Conservation (phyloP, 2,797 vertebrate genomes). For the Bryconaethiops microstoma region DNA sequence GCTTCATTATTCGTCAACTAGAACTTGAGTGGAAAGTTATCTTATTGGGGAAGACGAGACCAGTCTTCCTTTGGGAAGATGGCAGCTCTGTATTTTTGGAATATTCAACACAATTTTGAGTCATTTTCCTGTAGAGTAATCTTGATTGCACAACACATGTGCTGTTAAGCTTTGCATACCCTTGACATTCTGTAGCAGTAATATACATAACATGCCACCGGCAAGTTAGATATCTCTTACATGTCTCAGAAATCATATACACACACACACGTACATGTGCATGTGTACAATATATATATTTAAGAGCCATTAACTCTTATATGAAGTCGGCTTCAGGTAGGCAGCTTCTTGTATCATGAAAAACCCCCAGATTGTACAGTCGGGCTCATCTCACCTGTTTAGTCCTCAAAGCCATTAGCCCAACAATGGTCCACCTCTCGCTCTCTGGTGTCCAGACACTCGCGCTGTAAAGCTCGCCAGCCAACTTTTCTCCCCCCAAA, state of each 20-base stretch:
- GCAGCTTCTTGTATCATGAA: neutral
- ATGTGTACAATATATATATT: neutral
- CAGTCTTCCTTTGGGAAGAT: too few relatives aligned
- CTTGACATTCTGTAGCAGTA: neutral
- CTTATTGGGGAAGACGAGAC: neutral
- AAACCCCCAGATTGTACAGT: conserved; percentile 4
- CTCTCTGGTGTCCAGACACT: conserved; percentile 55
- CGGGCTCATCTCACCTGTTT: conserved; percentile 36
- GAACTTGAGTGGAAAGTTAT: neutral
- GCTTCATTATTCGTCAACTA: neutral
- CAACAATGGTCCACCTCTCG: conserved; percentile 49
- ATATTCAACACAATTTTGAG: neutral
- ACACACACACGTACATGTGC: too few relatives aligned
- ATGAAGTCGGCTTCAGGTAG: neutral
- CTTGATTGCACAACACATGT: neutral
- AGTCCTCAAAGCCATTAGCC: conserved; percentile 31
- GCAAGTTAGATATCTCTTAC: neutral
- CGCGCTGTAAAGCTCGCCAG: conserved; percentile 32
- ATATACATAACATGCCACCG: neutral
- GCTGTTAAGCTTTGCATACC: neutral
- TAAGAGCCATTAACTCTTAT: neutral
- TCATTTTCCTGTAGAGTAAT: neutral
- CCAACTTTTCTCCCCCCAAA: conserved; percentile 73
- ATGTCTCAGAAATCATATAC: too few relatives aligned
- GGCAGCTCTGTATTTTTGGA: neutral